Conservation (phyloP, 2,888 invertebrate species). For the Priapulus caudatus region DNA sequence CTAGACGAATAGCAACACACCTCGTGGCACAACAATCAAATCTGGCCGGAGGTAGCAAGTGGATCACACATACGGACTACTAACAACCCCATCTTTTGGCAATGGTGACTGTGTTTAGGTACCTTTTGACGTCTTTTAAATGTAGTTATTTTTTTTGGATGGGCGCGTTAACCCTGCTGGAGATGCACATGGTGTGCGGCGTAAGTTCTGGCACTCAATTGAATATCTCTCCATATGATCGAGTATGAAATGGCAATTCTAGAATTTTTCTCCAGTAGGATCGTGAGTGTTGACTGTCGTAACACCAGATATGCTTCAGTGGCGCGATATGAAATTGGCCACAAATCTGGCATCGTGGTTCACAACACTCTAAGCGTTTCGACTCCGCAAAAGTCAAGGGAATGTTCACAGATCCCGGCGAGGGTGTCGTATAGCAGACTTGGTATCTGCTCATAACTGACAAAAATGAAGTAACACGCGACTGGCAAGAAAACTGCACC, state of each 20-base stretch:
- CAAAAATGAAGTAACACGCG: no score
- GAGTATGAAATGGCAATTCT: conserved; percentile 5
- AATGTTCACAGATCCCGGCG: not conserved
- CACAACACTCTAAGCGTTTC: not conserved
- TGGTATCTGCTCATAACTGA: conserved; percentile 18
- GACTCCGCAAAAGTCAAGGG: not conserved
- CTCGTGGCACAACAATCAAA: conserved; percentile 20
- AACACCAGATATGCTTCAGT: conserved; percentile 21
- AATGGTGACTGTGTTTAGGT: not conserved
- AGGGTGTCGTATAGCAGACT: conserved; percentile 6
- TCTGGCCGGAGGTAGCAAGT: conserved; percentile 14
- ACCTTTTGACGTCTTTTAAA: not conserved
- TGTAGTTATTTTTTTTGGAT: not conserved
- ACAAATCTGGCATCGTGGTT: not conserved
- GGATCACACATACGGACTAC: conserved; percentile 14
- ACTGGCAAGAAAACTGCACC: no score
- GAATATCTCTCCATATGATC: not conserved
- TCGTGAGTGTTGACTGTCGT: conserved; percentile 11
- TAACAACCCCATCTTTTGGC: conserved; percentile 9
- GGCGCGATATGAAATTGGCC: conserved; percentile 5
- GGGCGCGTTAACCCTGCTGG: not conserved
- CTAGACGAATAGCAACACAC: conserved; percentile 19
- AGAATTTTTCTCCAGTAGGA: conserved; percentile 6
- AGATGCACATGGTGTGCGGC: not conserved
- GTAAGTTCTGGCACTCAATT: not conserved